Percentiles rank a stretch among this genome's conserved stretches.
phyloP scores from a whole-genome alignment of 2,888 invertebrate genomes.

The Melieria omissa region DNA sequence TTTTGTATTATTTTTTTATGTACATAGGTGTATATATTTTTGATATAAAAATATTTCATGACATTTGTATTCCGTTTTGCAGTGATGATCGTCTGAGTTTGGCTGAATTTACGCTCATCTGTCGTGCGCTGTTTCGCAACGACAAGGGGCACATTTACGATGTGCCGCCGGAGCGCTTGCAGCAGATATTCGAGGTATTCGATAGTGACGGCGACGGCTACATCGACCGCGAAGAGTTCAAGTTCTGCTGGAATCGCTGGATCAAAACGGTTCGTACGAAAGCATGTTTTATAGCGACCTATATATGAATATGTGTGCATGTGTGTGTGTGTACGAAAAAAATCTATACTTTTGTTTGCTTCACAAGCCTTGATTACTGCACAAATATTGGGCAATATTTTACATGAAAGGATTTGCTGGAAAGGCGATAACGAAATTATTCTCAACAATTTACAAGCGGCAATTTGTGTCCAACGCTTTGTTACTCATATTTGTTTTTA shows the following conservation, averaged over 20 bases:
- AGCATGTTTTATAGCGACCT: too few species aligned
- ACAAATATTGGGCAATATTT: neutral
- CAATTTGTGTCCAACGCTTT: neutral
- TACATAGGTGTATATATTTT: too few species aligned
- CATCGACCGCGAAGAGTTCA: constrained; percentile 85
- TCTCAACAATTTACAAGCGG: neutral
- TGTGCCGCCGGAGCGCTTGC: constrained; percentile 76
- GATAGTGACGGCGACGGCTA: constrained; percentile 81
- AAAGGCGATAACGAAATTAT: neutral
- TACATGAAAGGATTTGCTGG: too few species aligned
- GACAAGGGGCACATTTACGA: constrained; percentile 86
- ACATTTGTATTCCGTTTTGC: constrained; percentile 45
- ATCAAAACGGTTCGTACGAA: constrained; percentile 79
- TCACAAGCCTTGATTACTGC: neutral
- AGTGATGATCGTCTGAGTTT: constrained; percentile 83
- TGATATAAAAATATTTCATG: too few species aligned
- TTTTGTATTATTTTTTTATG: too few species aligned
- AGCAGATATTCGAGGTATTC: constrained; percentile 84
- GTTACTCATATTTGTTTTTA: neutral
- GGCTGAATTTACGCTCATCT: constrained; percentile 83
- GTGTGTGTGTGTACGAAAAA: neutral
- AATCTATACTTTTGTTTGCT: neutral
- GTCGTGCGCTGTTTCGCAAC: constrained; percentile 86
- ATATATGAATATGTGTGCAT: neutral
- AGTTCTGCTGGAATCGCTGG: constrained; percentile 91